Conservation (phyloP, 2,113 vertebrate species). For the Vanacampus margaritifer region DNA sequence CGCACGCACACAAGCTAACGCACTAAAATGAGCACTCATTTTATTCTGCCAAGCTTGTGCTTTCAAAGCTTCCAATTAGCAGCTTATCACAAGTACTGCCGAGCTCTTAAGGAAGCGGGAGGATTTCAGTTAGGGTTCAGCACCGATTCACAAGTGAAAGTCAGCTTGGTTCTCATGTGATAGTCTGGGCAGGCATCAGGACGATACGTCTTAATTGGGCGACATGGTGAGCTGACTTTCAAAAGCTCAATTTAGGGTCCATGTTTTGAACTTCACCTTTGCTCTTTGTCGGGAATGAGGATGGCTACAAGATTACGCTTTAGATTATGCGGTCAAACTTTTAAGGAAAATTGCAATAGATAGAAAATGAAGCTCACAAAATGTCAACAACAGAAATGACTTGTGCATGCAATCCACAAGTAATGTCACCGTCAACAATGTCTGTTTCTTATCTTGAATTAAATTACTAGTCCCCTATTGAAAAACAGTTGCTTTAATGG, state of each 20-base stretch:
- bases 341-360: neutral
- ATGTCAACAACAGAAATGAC: neutral
- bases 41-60: constrained; percentile 19
- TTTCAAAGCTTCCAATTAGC: constrained; percentile 38
- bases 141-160: constrained; percentile 7
- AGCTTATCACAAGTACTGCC: constrained; percentile 33
- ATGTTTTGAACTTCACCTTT: neutral
- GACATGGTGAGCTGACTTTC: neutral
- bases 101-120: constrained; percentile 5
- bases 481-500: no score
- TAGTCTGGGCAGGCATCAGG: neutral
- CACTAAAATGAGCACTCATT: constrained; percentile 19
- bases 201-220: neutral
- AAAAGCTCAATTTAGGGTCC: neutral
- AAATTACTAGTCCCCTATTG: no score
- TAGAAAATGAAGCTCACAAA: neutral
- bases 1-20: neutral
- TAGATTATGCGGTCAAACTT: neutral
- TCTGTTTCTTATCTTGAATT: no score
- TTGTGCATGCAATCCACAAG: neutral
- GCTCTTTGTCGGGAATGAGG: neutral
- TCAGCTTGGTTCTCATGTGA: neutral
- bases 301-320: neutral
- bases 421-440: no score
- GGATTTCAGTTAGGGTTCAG: neutral